Base-by-base conservation (phyloP, 2,888 invertebrate genomes). In the Apamea crenata region DNA sequence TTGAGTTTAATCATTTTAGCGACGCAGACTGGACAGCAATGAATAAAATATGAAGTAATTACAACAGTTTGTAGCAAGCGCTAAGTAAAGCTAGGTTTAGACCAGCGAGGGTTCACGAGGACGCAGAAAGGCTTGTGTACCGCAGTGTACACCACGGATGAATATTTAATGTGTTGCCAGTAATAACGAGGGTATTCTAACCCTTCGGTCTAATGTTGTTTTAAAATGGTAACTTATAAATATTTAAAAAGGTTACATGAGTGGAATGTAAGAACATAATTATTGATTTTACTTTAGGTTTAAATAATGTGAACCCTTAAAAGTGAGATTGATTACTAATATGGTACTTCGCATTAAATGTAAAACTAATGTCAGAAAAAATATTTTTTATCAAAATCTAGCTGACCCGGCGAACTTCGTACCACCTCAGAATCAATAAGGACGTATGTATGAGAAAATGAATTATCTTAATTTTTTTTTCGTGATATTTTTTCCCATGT, bases 111-210 rank as follows among this genome's bases (percentile, higher is more conserved):
- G 50, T 36, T 67, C 73, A 77, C 65, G 61, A 68, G 72, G 66
- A 73, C 56, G 32, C 53, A 73, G 40, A 71, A 44, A 78, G 78
- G 79, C 63, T 7, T 70, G 61, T 81, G 76, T 61, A 77, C 87
- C 88, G 77, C 83, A 81, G 69, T 70, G 81, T 76, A 87, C 81
- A 72, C 78, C 36, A 80, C 74, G 73, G 75, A 44, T 89, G 74
- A 85, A 87, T 87, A 79, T 87, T 87, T 85, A 32, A 85, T 77
- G 77, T 85, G 80, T 89, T 87, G 75, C 88, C 78, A 79, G 75
- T 56, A 77, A 74, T 69, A 78, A 78, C 77, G 69, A 61, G 71
- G 47, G 76, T 59, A 65, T 67, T 71, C 65, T 72, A 81, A 63
- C 80, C 77, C 61, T 77, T 65, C 16, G 25, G 50, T 50, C 36